A percentile compares a stretch with the other conserved stretches of the same genome.
These are phyloP conservation scores for Pollenia amentaria DNA, from an alignment of 2,888 invertebrate genomes.

Conservation along the genomic window DNA sequence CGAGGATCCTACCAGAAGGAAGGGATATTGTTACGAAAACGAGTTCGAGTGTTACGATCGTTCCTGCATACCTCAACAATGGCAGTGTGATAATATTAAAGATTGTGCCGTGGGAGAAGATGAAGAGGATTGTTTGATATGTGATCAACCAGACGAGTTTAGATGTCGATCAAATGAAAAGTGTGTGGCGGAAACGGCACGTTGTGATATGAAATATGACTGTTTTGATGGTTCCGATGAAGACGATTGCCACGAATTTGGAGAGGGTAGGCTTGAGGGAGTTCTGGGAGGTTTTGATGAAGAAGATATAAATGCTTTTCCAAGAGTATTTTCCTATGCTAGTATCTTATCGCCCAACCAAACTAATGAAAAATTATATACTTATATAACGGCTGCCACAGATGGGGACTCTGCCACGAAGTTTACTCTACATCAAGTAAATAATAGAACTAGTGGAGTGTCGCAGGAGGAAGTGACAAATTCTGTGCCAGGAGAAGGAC, in stretches of 20 bases:
- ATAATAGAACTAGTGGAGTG: conserved; percentile 76
- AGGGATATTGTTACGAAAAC: conserved; percentile 85
- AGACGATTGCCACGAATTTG: conserved; percentile 85
- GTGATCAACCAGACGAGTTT: conserved; percentile 85
- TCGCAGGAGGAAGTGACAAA: conserved; percentile 78
- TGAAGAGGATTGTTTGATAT: conserved; percentile 85
- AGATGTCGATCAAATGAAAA: conserved; percentile 85
- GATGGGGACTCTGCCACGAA: conserved; percentile 79
- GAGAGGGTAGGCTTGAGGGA: conserved; percentile 85
- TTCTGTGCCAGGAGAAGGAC: conserved; percentile 75
- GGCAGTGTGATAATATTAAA: conserved; percentile 86
- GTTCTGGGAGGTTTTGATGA: conserved; percentile 85
- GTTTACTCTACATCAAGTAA: conserved; percentile 78
- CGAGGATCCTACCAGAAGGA: conserved; percentile 85
- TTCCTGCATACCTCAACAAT: conserved; percentile 87
- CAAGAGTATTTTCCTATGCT: conserved; percentile 82
- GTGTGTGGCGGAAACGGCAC: conserved; percentile 87
- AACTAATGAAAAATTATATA: conserved; percentile 79
- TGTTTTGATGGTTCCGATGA: conserved; percentile 88
- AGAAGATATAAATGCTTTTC: conserved; percentile 79
- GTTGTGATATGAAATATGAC: conserved; percentile 88
- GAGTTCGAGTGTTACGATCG: conserved; percentile 87
- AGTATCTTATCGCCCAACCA: conserved; percentile 82
- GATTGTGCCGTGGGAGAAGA: conserved; percentile 85
- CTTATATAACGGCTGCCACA: conserved; percentile 80